Evolutionary conservation across 2,113 vertebrate species (phyloP), one percentile per base, ranked within the genome.

Genomic region (Mormyrus iriodes): DNA sequence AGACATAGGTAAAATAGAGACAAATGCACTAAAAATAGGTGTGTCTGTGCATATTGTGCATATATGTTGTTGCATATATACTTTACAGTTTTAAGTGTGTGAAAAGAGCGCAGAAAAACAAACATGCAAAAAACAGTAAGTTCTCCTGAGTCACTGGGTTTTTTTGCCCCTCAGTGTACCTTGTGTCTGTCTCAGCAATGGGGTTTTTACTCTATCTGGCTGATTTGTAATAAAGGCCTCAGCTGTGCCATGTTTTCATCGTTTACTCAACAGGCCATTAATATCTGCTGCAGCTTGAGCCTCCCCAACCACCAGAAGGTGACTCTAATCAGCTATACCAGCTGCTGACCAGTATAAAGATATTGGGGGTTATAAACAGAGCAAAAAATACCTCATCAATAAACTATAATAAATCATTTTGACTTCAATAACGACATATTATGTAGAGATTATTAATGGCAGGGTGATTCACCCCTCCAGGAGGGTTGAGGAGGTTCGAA

Each of bases 301-400:
- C 95, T 96, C 95, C 96, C 96, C 95, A 96, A 96, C 96, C 97
- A 97, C 95, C 97, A 95, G 83, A 96, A 96, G 96, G 96, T 97
- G 96, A 96, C 97, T 96, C 96, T 96, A 97, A 97, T 97, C 96
- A 97, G 96, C 96, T 95, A 96, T 95, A 96, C 96, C 96, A 97
- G 96, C 96, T 97, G 96, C 96, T 96, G 96, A 96, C 97, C 96
- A 96, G 96, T 96, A 96, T 86, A 96, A 96, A 97, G 96, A 96
- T 97, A 96, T 95, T 95, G 95, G 96, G 61, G 2, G 94, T 96
- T 94, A 96, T 96, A 96, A 96, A 97, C 96, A 96, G 96, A 96
- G 95, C 96, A 58, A 9, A 15, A 51, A 35, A 42, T 58, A 42
- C 31, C 42, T 15, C 69, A 17, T 15, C 69, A 8, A 3, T 52